Conservation (phyloP, 2,797 vertebrate species). For the Gobionotothen gibberifrons region DNA sequence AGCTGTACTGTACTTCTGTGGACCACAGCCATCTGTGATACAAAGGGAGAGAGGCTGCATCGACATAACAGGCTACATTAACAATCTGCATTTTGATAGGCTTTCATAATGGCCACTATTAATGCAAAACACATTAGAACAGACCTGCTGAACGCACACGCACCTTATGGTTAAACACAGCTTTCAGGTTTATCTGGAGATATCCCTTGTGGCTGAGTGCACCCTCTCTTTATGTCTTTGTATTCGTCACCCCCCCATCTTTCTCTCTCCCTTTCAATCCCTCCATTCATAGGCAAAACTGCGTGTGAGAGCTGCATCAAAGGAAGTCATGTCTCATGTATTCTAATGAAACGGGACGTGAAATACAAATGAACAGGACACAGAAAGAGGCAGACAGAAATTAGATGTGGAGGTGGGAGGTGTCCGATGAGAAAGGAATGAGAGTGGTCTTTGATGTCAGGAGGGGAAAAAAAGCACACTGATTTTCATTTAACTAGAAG, state of each 20-base stretch:
- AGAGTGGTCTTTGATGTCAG: constrained; percentile 65
- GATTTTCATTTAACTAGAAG: constrained; percentile 35
- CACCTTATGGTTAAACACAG: constrained; percentile 27
- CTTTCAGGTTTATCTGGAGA: constrained; percentile 46
- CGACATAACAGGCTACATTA: constrained; percentile 6
- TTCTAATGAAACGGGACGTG: constrained; percentile 73
- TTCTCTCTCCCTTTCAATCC: constrained; percentile 48
- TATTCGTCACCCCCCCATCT: constrained; percentile 9
- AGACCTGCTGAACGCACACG: constrained; percentile 25
- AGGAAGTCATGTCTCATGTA: constrained; percentile 68
- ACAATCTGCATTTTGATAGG: constrained; percentile 40
- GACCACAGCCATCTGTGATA: constrained; percentile 1
- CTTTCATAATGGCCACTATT: constrained; percentile 35
- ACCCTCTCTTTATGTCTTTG: constrained; percentile 47
- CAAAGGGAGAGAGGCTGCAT: constrained; percentile 5
- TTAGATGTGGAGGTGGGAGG: constrained; percentile 49
- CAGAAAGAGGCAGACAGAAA: constrained; percentile 50
- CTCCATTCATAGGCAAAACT: constrained; percentile 71
- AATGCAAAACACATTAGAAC: constrained; percentile 50
- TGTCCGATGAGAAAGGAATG: constrained; percentile 50
- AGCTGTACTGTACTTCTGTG: constrained; percentile 2
- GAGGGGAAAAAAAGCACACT: constrained; percentile 8
- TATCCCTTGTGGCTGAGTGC: constrained; percentile 35
- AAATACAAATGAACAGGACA: constrained; percentile 70
- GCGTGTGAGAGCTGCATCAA: constrained; percentile 69